A percentile compares a stretch with the other conserved stretches of the same genome.
These are phyloP conservation scores for Polyodon spathula DNA, from an alignment of 2,113 vertebrate species.

Conservation along the genomic window DNA sequence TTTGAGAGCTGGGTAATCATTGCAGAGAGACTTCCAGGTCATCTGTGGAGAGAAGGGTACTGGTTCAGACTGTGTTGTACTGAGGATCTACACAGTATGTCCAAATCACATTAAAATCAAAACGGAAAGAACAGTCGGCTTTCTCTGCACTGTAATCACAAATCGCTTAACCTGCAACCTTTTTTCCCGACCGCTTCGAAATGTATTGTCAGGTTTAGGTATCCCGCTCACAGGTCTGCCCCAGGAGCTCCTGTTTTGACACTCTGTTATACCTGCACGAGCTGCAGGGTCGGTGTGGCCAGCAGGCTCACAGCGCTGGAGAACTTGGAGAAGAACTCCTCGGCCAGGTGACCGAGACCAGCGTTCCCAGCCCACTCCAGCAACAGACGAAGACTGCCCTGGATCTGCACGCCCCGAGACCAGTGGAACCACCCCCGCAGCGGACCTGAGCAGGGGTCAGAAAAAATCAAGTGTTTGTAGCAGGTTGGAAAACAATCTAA, in stretches of 20 bases:
- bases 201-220: too few species aligned
- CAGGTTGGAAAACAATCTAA: too few species aligned
- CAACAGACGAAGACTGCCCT: slow-evolving; percentile 72
- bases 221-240: too few species aligned
- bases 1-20: slow-evolving; percentile 67
- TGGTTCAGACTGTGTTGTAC: not conserved
- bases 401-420: slow-evolving; percentile 76
- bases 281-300: slow-evolving; percentile 74
- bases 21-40: slow-evolving; percentile 69
- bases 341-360: slow-evolving; percentile 61
- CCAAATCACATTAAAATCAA: too few species aligned
- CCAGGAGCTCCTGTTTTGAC: too few species aligned
- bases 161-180: too few species aligned
- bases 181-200: too few species aligned
- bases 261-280: slow-evolving; percentile 65
- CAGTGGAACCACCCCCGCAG: slow-evolving; percentile 80
- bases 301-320: slow-evolving; percentile 71
- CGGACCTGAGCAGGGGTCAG: slow-evolving; percentile 51
- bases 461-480: not conserved
- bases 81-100: not conserved
- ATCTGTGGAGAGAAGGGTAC: slow-evolving; percentile 43
- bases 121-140: too few species aligned
- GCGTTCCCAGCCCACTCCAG: slow-evolving; percentile 69
- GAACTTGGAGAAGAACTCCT: slow-evolving; percentile 82
- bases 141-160: too few species aligned